Evolutionary conservation across 2,113 vertebrate genomes (phyloP).

Genomic region (Coturnix japonica): DNA sequence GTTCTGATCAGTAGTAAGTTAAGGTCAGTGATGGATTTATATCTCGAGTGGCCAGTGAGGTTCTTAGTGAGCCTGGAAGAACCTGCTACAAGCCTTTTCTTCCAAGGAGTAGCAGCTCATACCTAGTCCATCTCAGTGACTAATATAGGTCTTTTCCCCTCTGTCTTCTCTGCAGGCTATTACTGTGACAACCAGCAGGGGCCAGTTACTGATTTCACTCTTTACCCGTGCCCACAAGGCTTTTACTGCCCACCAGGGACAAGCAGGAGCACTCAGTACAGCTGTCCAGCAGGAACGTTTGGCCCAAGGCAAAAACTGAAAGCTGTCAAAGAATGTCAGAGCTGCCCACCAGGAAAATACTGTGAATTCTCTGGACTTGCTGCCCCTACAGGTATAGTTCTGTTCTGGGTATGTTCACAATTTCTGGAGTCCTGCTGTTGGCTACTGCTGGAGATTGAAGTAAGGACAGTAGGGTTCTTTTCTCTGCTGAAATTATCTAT

Average conservation of each 20-base stretch:
- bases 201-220: conserved; percentile 74
- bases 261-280: conserved; percentile 75
- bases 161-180: conserved; percentile 78
- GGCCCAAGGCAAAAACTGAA: conserved; percentile 73
- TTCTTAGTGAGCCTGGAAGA: neutral
- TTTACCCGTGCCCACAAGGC: conserved; percentile 83
- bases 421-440: neutral
- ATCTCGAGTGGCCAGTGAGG: neutral
- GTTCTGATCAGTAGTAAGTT: neutral
- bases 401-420: neutral
- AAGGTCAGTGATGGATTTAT: neutral
- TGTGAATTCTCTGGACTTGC: conserved; percentile 82
- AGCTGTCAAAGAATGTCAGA: conserved; percentile 75
- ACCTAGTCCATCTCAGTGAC: neutral
- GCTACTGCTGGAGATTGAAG: neutral
- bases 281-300: conserved; percentile 87
- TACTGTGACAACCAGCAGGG: conserved; percentile 83
- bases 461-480: neutral
- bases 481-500: neutral
- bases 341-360: conserved; percentile 86
- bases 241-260: conserved; percentile 90
- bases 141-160: neutral
- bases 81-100: neutral
- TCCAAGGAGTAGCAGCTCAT: neutral
- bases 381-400: conserved; percentile 83